Base-by-base conservation (phyloP, 2,113 vertebrate species). In the Takifugu bimaculatus region DNA sequence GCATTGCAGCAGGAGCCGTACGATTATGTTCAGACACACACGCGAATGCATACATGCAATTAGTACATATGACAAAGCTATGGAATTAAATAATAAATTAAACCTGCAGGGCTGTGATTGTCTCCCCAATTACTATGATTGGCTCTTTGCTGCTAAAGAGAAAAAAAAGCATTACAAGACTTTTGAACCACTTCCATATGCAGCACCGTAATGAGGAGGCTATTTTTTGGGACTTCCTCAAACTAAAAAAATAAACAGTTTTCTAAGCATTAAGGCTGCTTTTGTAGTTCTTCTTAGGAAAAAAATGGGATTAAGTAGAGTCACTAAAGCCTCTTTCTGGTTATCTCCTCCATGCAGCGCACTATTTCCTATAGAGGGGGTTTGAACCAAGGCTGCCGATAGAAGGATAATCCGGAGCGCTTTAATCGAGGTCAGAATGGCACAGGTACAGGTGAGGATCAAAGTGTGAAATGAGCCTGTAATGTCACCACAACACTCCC, bases 231-330 rank as follows among this genome's bases (percentile, higher is more conserved):
- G 11, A 47, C 26, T 73, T 50, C 45, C n/a, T 39, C 35, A 49
- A 66, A 15, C 61, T 15, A 0, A 51, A 29, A 26, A 54, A 66
- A n/a, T 64, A 54, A 67, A 71, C 60, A 62, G 51, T 64, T 65
- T 68, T 68, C 70, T 65, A 43, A 72, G 70, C 70, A 39, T 76
- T 73, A 61, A 80, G 63, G 57, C 62, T 60, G 72, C 67, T 57
- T 77, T 71, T 74, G 60, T 77, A 43, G 54, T 55, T 53, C 57
- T 13, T 50, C 54, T 77, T 58, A 54, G 63, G 82, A 74, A 76
- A 74, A 83, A 79, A 81, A 63, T 63, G 60, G 68, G 78, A 81
- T 83, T 79, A 80, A 79, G 68, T 35, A 26, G 60, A 82, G 73
- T 77, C 73, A 53, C 58, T 77, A 82, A 82, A 48, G 64, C 77